Evolutionary conservation across 2,797 vertebrate species (phyloP).

Genomic region (Sebastes oblongus): DNA sequence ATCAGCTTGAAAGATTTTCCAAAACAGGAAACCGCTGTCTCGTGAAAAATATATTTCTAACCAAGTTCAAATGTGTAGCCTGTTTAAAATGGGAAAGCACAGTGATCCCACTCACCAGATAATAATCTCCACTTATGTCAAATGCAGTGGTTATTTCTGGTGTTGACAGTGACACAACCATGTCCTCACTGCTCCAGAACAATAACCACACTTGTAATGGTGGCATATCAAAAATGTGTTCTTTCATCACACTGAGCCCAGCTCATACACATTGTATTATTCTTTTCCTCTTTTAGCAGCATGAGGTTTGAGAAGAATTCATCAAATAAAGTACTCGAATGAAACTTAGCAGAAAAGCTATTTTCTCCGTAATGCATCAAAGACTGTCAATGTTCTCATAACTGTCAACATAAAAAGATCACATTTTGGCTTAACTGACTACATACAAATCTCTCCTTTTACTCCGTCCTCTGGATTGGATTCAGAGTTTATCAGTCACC

Average conservation of each 20-base stretch:
- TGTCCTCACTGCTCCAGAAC: neutral
- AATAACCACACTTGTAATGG: neutral
- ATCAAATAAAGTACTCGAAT: neutral
- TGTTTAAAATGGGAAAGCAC: slow-evolving; percentile 25
- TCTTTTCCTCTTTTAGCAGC: neutral
- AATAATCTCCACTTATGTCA: slow-evolving; percentile 37
- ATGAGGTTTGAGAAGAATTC: neutral
- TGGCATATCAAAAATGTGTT: neutral
- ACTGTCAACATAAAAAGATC: neutral
- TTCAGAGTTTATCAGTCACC: neutral
- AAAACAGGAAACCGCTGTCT: slow-evolving; percentile 53
- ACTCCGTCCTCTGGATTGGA: neutral
- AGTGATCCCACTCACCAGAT: slow-evolving; percentile 13
- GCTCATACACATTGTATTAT: neutral
- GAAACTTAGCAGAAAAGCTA: neutral
- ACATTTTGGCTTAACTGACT: neutral
- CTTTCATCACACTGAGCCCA: neutral
- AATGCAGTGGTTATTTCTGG: slow-evolving; percentile 24
- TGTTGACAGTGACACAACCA: slow-evolving; percentile 11
- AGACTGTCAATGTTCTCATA: neutral
- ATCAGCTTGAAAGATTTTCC: slow-evolving; percentile 36
- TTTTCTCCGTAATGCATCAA: neutral
- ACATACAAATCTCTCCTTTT: neutral
- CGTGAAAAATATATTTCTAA: slow-evolving; percentile 35
- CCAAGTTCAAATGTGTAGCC: slow-evolving; percentile 21